Conservation (phyloP, 35 echinoderm and acorn worm genomes). For the Hemicentrotus pulcherrimus region DNA sequence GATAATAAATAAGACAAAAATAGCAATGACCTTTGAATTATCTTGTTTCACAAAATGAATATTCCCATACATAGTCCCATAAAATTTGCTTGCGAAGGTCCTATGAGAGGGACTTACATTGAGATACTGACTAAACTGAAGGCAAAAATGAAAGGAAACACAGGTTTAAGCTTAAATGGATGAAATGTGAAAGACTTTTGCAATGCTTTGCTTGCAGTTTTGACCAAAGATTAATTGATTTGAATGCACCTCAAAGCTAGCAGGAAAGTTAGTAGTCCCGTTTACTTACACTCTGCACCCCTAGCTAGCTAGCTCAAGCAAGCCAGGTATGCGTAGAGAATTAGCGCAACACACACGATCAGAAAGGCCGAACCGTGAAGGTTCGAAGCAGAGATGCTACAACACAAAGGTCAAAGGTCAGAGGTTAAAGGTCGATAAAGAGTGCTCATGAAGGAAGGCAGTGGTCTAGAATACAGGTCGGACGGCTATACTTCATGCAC, state of each 20-base stretch:
- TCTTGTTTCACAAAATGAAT: too few relatives aligned
- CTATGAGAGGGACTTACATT: too few relatives aligned
- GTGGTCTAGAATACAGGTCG: background rate
- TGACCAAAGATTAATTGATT: background rate
- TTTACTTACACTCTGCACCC: background rate
- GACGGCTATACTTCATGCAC: background rate
- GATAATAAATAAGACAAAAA: too few relatives aligned
- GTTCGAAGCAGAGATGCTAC: background rate
- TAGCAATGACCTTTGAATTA: too few relatives aligned
- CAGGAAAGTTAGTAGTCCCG: background rate
- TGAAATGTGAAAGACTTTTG: background rate
- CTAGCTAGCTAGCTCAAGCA: background rate
- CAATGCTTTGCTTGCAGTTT: background rate
- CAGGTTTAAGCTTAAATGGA: background rate
- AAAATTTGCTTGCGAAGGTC: too few relatives aligned
- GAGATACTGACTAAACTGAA: background rate
- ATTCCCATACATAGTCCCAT: too few relatives aligned
- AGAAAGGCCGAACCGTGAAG: background rate
- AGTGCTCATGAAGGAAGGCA: background rate
- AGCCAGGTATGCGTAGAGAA: slow-evolving; percentile 19
- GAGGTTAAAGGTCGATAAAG: background rate
- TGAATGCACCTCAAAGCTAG: slow-evolving; percentile 10
- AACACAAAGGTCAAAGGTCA: slow-evolving; percentile 38
- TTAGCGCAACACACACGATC: slow-evolving; percentile 35
- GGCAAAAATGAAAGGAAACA: background rate